Evolutionary conservation across 2,113 vertebrate genomes (phyloP), one percentile per base, ranked within the genome.

Genomic region (Psilopsiagon aymara): DNA sequence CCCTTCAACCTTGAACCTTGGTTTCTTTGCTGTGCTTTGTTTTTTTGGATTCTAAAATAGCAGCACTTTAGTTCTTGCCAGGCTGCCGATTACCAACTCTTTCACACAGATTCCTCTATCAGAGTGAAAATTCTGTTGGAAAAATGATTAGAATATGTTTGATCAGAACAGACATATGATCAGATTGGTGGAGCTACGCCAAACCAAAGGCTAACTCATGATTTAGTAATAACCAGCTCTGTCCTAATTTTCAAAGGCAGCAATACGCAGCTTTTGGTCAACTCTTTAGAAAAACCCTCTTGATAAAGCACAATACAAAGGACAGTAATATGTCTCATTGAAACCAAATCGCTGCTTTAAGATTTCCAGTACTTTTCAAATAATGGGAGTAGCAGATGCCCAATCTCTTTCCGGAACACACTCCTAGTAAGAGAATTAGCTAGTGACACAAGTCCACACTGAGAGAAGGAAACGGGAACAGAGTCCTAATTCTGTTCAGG

Each of bases 381-480:
- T 39, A 74, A 93, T 46, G 35, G 47, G 52, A 92, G 18, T 1
- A 73, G 70, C 93, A 91, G 89, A 73, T 73, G 78, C 74, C 75
- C 66, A 91, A 6, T 10, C 14, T 20, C 80, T 75, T 86, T 71
- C 76, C 2, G 0, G 78, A 66, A 25, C 7, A 5, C 0, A 10
- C 10, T 81, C 46, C 64, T 28, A 90, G 51, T 60, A 82, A 76
- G 69, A 70, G 66, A 88, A 71, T 75, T 11, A 88, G 79, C 82
- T 33, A 33, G 92, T 81, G 94, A 92, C 76, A 93, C 55, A 86
- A 79, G 60, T 16, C 60, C 75, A 81, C 29, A 12, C 1, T 37
- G 85, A 68, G 71, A 92, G 60, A 86, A 93, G 86, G 69, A 91
- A 94, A 96, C 87, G 69, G 92, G 73, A 96, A 93, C 64, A 51